Conservation (phyloP, 1,140 invertebrate species). For the Musca vetustissima region DNA sequence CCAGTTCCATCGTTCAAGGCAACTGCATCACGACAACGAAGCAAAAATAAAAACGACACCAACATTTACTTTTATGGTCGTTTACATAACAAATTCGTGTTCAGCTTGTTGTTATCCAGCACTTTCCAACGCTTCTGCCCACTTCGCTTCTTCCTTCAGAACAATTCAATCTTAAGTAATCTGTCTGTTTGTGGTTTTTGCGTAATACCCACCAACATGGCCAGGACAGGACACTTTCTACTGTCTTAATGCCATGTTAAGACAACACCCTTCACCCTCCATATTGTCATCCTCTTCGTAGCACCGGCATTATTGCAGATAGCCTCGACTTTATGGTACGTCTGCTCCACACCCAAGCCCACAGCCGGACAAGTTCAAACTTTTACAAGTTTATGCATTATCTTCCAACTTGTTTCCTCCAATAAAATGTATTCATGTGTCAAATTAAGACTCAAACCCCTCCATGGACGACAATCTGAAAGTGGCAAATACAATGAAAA, state of each 20-base stretch:
- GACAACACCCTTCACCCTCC: background rate
- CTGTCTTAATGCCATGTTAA: background rate
- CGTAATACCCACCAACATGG: background rate
- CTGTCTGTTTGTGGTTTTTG: conserved; percentile 16
- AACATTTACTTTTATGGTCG: conserved; percentile 17
- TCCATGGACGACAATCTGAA: no score
- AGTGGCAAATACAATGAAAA: no score
- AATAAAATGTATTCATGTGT: conserved; percentile 19
- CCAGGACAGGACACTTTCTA: background rate
- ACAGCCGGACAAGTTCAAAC: no score
- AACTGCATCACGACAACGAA: background rate
- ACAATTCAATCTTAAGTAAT: conserved; percentile 21
- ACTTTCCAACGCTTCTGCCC: no score
- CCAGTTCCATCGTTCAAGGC: no score
- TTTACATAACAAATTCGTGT: conserved; percentile 19
- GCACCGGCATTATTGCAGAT: background rate
- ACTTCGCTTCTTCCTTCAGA: background rate
- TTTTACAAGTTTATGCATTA: background rate
- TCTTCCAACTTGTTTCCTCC: conserved; percentile 1
- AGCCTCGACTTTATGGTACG: background rate
- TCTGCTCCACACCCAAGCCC: background rate
- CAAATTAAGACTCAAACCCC: conserved; percentile 6
- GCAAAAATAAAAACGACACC: background rate
- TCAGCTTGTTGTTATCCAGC: background rate
- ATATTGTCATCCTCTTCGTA: background rate